Evolutionary conservation across 2,888 invertebrate species (phyloP).

Genomic region (Liodrosophila aerea): DNA sequence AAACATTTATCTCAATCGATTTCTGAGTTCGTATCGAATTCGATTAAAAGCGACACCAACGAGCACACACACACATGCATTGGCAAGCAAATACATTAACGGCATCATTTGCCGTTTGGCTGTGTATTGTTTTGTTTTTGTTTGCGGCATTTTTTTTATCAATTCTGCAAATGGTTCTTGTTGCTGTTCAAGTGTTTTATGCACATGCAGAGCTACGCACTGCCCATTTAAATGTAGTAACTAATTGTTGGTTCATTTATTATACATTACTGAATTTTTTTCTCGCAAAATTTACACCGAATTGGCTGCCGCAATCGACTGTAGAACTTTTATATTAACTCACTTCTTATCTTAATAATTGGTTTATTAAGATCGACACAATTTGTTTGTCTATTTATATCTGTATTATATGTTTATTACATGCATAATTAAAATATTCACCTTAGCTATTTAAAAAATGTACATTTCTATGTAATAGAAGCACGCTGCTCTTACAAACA

Average conservation of each 20-base stretch:
- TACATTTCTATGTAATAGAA: constrained; percentile 63
- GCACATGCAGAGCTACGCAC: background rate
- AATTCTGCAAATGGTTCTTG: constrained; percentile 21
- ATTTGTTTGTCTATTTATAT: no score
- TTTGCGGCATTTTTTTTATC: constrained; percentile 66
- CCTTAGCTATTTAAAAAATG: constrained; percentile 68
- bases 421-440: constrained; percentile 28
- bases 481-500: constrained; percentile 62
- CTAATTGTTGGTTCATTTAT: background rate
- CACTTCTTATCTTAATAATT: background rate
- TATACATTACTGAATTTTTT: no score
- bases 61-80: constrained; percentile 20
- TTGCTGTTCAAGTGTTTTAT: background rate
- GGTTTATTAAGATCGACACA: background rate
- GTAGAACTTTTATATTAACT: constrained; percentile 6
- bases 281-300: no score
- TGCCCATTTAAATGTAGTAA: background rate
- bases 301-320: no score
- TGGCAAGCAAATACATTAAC: constrained; percentile 11
- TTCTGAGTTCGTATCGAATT: constrained; percentile 49
- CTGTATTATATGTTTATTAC: background rate
- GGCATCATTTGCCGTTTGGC: constrained; percentile 22
- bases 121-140: constrained; percentile 72
- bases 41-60: constrained; percentile 44
- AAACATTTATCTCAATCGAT: constrained; percentile 50